These are phyloP conservation scores for Misgurnus mizolepis DNA, from an alignment of 2,113 vertebrate species.

Conservation along the genomic window DNA sequence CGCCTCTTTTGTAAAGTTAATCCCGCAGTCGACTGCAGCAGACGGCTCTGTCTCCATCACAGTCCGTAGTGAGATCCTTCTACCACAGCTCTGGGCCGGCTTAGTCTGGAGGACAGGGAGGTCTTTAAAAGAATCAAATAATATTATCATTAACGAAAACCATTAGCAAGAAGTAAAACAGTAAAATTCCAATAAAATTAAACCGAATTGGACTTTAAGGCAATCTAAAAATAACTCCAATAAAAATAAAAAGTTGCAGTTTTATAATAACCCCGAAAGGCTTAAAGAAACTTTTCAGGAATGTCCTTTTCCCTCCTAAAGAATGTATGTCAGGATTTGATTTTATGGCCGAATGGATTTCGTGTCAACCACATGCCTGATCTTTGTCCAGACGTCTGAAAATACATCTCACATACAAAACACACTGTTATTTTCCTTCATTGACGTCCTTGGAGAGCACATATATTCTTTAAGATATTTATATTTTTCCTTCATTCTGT, in stretches of 20 bases:
- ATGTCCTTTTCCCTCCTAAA: slow-evolving; percentile 40
- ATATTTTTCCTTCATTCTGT: slow-evolving; percentile 30
- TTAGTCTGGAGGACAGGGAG: slow-evolving; percentile 56
- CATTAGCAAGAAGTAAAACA: neutral
- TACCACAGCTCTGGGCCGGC: neutral
- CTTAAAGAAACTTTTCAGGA: slow-evolving; percentile 50
- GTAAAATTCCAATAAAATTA: too few species aligned
- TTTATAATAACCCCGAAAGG: neutral
- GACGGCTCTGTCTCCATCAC: slow-evolving; percentile 30
- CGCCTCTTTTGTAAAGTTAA: slow-evolving; percentile 63
- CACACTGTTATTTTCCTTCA: slow-evolving; percentile 39
- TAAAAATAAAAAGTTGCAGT: too few species aligned
- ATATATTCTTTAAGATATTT: slow-evolving; percentile 45
- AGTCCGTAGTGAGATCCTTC: slow-evolving; percentile 34
- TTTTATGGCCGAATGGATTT: slow-evolving; percentile 52
- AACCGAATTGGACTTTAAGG: too few species aligned
- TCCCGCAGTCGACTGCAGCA: slow-evolving; percentile 50
- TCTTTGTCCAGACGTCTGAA: slow-evolving; percentile 54
- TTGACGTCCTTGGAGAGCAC: slow-evolving; percentile 32
- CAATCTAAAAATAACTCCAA: too few species aligned
- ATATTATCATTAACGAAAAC: too few species aligned
- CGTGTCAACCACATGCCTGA: slow-evolving; percentile 58
- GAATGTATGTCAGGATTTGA: slow-evolving; percentile 49
- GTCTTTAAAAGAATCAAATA: slow-evolving; percentile 50
- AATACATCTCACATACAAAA: slow-evolving; percentile 52